Evolutionary conservation across 2,797 vertebrate genomes (phyloP).

Genomic region (Knipowitschia caucasica): DNA sequence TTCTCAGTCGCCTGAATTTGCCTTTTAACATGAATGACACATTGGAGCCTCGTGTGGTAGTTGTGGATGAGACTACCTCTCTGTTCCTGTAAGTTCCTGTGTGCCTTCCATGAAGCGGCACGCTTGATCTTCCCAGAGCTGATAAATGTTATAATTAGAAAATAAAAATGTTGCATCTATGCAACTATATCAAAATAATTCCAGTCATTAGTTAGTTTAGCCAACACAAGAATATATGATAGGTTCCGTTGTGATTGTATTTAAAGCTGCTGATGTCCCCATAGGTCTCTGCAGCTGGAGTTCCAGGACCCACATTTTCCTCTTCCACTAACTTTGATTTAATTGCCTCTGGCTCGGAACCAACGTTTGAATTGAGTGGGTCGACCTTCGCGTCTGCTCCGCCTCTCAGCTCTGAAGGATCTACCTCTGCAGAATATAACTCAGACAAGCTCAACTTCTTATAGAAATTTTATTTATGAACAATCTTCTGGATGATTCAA

Average conservation of each 20-base stretch:
- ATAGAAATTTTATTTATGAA: not conserved
- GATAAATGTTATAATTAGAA: too few relatives aligned
- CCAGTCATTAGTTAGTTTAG: not conserved
- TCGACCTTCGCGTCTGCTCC: not conserved
- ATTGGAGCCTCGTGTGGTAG: too few relatives aligned
- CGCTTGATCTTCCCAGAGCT: too few relatives aligned
- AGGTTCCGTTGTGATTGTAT: not conserved
- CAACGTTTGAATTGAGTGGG: constrained; percentile 33
- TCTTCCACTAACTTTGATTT: not conserved
- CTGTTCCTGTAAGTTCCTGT: too few relatives aligned
- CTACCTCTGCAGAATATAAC: constrained; percentile 24
- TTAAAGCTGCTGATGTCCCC: not conserved
- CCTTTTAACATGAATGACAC: too few relatives aligned
- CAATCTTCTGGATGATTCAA: not conserved
- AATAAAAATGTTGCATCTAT: too few relatives aligned
- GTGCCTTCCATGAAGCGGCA: too few relatives aligned
- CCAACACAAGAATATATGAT: not conserved
- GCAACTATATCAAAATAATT: too few relatives aligned
- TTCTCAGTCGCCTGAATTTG: too few relatives aligned
- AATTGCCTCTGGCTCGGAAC: constrained; percentile 5
- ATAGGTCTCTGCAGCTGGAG: constrained; percentile 16
- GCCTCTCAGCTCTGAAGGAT: constrained; percentile 23
- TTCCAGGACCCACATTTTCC: not conserved
- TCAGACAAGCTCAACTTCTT: constrained; percentile 52
- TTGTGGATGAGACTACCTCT: too few relatives aligned